Conservation (phyloP, 2,113 vertebrate species). For the Pterocles orientalis region DNA sequence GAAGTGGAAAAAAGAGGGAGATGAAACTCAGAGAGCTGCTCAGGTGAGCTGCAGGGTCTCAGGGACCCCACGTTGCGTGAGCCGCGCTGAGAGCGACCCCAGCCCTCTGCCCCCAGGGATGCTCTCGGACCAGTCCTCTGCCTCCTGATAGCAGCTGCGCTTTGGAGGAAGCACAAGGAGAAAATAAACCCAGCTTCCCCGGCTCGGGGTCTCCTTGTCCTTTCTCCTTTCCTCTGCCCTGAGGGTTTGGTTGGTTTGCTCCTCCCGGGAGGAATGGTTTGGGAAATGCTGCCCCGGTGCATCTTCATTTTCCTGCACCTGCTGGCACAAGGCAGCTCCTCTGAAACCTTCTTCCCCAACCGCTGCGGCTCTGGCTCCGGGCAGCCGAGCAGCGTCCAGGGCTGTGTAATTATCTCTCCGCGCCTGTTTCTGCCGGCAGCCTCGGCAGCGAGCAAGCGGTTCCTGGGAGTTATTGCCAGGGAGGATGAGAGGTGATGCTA, state of each 20-base stretch:
- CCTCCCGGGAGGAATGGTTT: neutral
- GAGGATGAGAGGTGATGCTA: neutral
- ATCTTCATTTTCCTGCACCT: neutral
- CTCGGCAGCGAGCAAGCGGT: neutral
- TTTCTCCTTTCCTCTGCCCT: neutral
- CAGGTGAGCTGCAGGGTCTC: neutral
- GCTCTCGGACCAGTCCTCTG: neutral
- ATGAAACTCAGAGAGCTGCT: neutral
- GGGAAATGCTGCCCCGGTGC: neutral
- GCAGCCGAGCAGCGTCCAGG: neutral
- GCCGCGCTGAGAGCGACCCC: neutral
- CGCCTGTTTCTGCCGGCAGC: neutral
- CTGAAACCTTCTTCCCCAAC: neutral
- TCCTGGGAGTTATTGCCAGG: neutral
- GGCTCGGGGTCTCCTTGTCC: neutral
- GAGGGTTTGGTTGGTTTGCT: neutral
- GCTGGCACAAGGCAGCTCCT: neutral
- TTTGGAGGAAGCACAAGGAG: neutral
- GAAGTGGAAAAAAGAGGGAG: neutral
- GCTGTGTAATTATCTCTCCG: neutral
- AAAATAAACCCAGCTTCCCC: neutral
- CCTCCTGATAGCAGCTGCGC: fast-evolving
- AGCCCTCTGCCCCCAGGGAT: neutral
- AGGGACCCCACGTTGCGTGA: neutral
- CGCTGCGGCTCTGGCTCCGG: neutral